Percentiles rank a stretch among this genome's conserved stretches.
phyloP scores from a whole-genome alignment of 2,113 vertebrate genomes.

The Pseudopipra pipra region DNA sequence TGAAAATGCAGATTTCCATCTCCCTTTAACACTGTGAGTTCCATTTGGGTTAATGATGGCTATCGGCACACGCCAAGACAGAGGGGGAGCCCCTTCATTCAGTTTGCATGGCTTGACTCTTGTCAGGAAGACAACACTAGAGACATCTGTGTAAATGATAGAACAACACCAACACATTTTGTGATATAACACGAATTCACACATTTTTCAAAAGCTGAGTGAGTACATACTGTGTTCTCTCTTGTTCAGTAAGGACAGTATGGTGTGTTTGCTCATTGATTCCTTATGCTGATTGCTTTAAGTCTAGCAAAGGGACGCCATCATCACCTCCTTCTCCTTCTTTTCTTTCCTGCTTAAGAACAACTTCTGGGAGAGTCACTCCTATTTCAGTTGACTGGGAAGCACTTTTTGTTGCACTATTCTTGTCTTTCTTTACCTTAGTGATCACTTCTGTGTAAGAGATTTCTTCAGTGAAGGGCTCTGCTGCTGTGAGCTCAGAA shows the following conservation, averaged over 20 bases:
- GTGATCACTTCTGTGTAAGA: conserved; percentile 82
- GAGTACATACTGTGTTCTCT: neutral
- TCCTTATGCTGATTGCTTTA: conserved; percentile 85
- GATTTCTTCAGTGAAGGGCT: conserved; percentile 80
- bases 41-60: neutral
- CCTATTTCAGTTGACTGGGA: conserved; percentile 55
- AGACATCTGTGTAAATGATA: neutral
- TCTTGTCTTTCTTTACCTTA: conserved; percentile 82
- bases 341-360: conserved; percentile 76
- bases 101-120: neutral
- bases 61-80: neutral
- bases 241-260: neutral
- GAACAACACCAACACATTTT: neutral
- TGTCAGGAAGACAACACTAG: neutral
- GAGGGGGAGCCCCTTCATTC: neutral
- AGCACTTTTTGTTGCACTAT: conserved; percentile 62
- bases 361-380: conserved; percentile 59
- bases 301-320: conserved; percentile 73
- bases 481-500: conserved; percentile 64
- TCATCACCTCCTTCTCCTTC: conserved; percentile 73
- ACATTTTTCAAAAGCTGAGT: neutral
- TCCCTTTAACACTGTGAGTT: neutral
- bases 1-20: neutral
- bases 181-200: neutral
- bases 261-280: neutral